Evolutionary conservation across 2,888 invertebrate species (phyloP).

Genomic region (Pelosia muscerda): DNA sequence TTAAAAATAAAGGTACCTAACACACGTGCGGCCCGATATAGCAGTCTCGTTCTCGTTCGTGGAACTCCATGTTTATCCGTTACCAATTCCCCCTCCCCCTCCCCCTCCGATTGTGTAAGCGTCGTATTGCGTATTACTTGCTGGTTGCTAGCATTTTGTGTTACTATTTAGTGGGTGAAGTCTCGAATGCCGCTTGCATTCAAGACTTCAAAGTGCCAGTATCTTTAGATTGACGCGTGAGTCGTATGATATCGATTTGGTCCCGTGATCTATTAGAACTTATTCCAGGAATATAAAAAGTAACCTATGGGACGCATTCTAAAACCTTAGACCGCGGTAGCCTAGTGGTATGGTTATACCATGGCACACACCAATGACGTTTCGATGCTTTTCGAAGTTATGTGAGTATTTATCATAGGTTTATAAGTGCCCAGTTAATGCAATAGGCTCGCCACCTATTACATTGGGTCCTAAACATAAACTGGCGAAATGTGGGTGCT

Average conservation of each 20-base stretch:
- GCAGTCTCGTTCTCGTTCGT: conserved; percentile 48
- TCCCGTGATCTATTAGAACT: background rate
- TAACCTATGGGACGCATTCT: too few relatives aligned
- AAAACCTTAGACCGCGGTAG: too few relatives aligned
- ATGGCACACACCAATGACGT: too few relatives aligned
- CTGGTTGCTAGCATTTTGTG: background rate
- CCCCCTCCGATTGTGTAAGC: conserved; percentile 45
- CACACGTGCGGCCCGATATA: conserved; percentile 49
- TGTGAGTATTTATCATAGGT: too few relatives aligned
- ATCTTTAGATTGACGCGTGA: background rate
- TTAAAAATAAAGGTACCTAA: conserved; percentile 49
- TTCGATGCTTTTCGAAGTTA: too few relatives aligned
- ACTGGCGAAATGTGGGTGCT: too few relatives aligned
- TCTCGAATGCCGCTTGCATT: background rate
- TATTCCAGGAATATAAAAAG: background rate
- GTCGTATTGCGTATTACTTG: conserved; percentile 7
- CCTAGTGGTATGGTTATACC: too few relatives aligned
- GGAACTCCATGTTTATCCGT: conserved; percentile 46
- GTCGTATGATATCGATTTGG: background rate
- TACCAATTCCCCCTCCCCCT: conserved; percentile 19
- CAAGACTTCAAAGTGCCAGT: too few relatives aligned
- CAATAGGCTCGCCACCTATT: too few relatives aligned
- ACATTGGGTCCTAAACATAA: too few relatives aligned
- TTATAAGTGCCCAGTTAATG: too few relatives aligned
- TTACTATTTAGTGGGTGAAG: background rate